These are phyloP conservation scores for Cacoxenus indagator DNA, from an alignment of 2,888 invertebrate genomes.

Conservation along the genomic window DNA sequence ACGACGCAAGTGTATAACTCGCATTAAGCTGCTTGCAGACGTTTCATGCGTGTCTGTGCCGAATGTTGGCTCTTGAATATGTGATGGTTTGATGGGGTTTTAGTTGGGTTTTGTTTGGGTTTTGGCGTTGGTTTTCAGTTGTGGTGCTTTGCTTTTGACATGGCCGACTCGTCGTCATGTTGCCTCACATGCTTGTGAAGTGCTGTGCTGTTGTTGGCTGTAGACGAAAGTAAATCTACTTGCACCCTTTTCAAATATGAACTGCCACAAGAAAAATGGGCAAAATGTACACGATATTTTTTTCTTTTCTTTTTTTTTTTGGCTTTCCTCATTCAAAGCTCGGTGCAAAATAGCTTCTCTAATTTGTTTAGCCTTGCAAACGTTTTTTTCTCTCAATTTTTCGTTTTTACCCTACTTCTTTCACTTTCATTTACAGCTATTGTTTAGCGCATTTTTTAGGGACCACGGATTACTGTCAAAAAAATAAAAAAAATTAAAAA, in stretches of 20 bases:
- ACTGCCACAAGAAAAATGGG: not conserved
- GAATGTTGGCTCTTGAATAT: conserved; percentile 27
- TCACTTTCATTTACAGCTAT: conserved; percentile 48
- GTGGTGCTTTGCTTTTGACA: conserved; percentile 27
- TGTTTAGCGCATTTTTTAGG: conserved; percentile 14
- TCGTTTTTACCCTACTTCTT: conserved; percentile 35
- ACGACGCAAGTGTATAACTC: conserved; percentile 2
- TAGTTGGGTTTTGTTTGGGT: not conserved
- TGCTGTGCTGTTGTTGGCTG: conserved; percentile 42
- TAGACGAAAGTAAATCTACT: conserved; percentile 61
- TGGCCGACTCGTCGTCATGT: conserved; percentile 36
- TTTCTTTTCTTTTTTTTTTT: conserved; percentile 2
- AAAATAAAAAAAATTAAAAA: too few species aligned
- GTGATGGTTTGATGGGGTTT: not conserved
- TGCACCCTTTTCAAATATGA: conserved; percentile 51
- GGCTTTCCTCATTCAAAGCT: not conserved
- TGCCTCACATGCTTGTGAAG: conserved; percentile 29
- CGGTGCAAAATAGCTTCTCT: conserved; percentile 57
- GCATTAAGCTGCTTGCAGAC: conserved; percentile 61
- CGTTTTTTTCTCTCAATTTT: conserved; percentile 30
- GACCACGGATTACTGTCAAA: conserved; percentile 24
- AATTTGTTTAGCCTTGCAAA: conserved; percentile 57
- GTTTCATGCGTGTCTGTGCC: conserved; percentile 51
- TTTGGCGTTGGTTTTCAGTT: not conserved
- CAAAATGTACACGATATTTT: conserved; percentile 20